These are phyloP conservation scores for Nannobrachium achirus DNA, from an alignment of 2,113 vertebrate genomes.

Conservation along the genomic window DNA sequence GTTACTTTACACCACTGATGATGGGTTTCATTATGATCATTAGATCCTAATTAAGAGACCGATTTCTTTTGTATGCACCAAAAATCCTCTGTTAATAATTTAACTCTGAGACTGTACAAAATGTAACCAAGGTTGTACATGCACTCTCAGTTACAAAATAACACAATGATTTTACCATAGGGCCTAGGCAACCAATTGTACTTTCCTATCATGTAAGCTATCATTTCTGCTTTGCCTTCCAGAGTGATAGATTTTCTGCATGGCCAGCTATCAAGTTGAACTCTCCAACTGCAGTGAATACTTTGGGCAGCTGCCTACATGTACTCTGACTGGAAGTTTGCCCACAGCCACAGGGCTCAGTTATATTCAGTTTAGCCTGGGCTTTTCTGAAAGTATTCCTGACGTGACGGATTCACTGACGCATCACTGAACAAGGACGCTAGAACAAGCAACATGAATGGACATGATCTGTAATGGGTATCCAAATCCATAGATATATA, in stretches of 20 bases:
- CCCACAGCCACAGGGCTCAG: conserved; percentile 20
- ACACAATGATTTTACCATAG: no score
- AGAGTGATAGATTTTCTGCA: conserved; percentile 5
- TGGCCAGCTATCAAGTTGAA: neutral
- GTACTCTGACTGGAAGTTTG: conserved; percentile 34
- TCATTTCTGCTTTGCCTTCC: conserved; percentile 5
- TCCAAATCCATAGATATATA: neutral
- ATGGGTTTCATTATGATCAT: no score
- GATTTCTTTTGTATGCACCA: no score
- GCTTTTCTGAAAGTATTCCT: conserved; percentile 22
- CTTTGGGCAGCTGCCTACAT: conserved; percentile 43
- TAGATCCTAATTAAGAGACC: no score
- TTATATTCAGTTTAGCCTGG: conserved; percentile 30
- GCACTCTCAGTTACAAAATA: no score
- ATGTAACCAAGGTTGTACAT: no score
- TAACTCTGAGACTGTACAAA: no score
- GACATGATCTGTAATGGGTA: neutral
- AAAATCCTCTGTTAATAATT: no score
- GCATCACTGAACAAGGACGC: conserved; percentile 6
- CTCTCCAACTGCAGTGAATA: conserved; percentile 6
- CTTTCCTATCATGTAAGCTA: neutral
- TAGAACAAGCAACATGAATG: conserved; percentile 1
- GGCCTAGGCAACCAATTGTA: no score
- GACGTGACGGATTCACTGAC: neutral
- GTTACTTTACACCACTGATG: no score